Conservation (phyloP, 92 coral and sea anemone genomes). For the Metridium senile region DNA sequence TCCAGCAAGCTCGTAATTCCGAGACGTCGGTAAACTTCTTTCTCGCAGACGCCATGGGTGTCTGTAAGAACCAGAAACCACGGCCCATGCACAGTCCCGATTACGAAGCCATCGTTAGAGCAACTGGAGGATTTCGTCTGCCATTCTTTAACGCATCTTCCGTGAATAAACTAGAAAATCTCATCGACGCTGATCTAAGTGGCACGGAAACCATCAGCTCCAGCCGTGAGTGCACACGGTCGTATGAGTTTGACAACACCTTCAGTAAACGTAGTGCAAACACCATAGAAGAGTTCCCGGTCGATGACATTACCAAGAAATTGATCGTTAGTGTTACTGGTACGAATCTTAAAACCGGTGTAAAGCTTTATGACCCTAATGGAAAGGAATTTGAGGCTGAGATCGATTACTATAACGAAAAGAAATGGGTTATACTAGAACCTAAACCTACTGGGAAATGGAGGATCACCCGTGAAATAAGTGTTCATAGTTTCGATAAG, state of each 20-base stretch:
- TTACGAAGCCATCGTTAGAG: constrained; percentile 27
- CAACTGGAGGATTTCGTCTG: constrained; percentile 48
- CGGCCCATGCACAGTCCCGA: constrained; percentile 16
- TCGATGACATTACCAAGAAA: neutral
- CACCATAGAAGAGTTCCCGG: neutral
- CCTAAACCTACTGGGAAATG: neutral
- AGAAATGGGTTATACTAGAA: neutral
- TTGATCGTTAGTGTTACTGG: neutral
- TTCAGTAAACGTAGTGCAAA: neutral
- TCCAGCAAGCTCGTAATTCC: constrained; percentile 34
- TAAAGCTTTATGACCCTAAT: neutral
- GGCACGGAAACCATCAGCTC: constrained; percentile 46
- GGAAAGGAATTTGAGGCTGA: neutral
- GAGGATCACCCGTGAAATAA: neutral
- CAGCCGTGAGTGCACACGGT: constrained; percentile 17
- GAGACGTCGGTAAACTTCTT: constrained; percentile 47
- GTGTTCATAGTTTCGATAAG: too few species aligned
- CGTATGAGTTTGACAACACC: neutral
- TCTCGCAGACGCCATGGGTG: constrained; percentile 12
- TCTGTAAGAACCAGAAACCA: neutral
- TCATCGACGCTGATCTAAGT: constrained; percentile 39
- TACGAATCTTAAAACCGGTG: neutral
- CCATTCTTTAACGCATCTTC: constrained; percentile 38
- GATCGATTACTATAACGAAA: neutral
- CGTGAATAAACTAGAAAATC: constrained; percentile 39